These are phyloP conservation scores for Falco novaeseelandiae DNA, from an alignment of 2,797 vertebrate genomes.

Conservation along the genomic window DNA sequence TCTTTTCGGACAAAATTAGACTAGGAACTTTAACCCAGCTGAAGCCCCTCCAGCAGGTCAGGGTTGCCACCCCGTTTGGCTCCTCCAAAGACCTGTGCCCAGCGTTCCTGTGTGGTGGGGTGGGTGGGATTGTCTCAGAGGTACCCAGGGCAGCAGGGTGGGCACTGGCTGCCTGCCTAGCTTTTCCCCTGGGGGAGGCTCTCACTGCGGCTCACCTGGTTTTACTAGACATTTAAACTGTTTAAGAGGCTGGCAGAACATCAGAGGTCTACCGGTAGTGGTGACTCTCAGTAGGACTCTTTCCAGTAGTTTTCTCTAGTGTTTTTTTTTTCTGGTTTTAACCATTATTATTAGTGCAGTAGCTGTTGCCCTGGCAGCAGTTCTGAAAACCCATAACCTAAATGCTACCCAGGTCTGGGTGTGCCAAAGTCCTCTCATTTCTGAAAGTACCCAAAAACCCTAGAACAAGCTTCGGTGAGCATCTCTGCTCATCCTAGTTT, in stretches of 20 bases:
- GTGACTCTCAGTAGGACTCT: not conserved
- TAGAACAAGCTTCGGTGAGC: not conserved
- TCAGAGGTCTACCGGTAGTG: not conserved
- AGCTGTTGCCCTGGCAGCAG: not conserved
- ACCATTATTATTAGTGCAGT: not conserved
- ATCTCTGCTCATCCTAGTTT: not conserved
- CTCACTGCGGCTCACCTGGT: not conserved
- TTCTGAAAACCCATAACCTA: not conserved
- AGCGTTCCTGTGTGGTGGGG: fast-evolving
- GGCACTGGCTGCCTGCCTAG: not conserved
- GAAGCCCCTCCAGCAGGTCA: not conserved
- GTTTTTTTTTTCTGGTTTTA: not conserved
- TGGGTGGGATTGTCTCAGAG: not conserved
- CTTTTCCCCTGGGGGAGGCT: not conserved
- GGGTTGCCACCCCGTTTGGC: not conserved
- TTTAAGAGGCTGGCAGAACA: not conserved
- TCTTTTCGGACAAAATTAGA: not conserved
- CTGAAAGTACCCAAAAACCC: not conserved
- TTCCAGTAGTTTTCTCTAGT: not conserved
- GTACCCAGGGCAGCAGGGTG: not conserved
- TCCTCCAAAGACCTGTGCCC: not conserved
- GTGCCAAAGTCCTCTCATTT: not conserved
- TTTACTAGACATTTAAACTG: not conserved
- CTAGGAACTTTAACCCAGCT: not conserved
- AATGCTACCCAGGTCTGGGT: not conserved